phyloP scores from a whole-genome alignment of 2,888 invertebrate genomes.

The Shargacucullia verbasci region DNA sequence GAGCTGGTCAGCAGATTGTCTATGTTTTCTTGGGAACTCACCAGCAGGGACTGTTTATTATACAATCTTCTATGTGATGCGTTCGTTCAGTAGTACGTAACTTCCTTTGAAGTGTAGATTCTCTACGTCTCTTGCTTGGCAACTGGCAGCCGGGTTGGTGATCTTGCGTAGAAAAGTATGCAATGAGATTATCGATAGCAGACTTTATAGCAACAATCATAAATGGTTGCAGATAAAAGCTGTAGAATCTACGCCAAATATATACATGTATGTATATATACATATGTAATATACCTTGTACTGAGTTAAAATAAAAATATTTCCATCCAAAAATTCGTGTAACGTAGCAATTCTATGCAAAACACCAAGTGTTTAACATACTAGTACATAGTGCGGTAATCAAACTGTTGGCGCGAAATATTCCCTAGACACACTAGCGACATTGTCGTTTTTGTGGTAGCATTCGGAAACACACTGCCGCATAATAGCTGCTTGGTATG shows the following conservation, averaged over 20 bases:
- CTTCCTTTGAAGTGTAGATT: too few relatives aligned
- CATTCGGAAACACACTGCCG: constrained; percentile 8
- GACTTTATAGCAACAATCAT: too few relatives aligned
- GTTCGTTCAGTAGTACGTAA: neutral
- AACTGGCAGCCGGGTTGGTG: too few relatives aligned
- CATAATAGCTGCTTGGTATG: constrained; percentile 9
- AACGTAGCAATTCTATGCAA: constrained; percentile 16
- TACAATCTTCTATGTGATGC: constrained; percentile 1
- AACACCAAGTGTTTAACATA: constrained; percentile 18
- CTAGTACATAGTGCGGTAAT: constrained; percentile 42
- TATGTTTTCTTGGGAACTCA: constrained; percentile 25
- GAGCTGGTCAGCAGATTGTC: constrained; percentile 7
- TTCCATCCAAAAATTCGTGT: constrained; percentile 1
- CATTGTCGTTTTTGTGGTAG: constrained; percentile 27
- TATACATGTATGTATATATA: too few relatives aligned
- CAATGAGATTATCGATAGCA: too few relatives aligned
- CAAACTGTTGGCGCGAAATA: constrained; percentile 41
- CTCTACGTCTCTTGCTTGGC: too few relatives aligned
- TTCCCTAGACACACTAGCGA: constrained; percentile 20
- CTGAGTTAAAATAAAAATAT: constrained; percentile 13
- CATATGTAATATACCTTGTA: neutral
- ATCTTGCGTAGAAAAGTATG: too few relatives aligned
- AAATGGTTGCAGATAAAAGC: too few relatives aligned
- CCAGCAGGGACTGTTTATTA: constrained; percentile 12
- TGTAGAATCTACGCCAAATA: too few relatives aligned